Evolutionary conservation across 1,140 invertebrate species (phyloP), one percentile per base, ranked within the genome.

Genomic region (Drosophila chauvacae): DNA sequence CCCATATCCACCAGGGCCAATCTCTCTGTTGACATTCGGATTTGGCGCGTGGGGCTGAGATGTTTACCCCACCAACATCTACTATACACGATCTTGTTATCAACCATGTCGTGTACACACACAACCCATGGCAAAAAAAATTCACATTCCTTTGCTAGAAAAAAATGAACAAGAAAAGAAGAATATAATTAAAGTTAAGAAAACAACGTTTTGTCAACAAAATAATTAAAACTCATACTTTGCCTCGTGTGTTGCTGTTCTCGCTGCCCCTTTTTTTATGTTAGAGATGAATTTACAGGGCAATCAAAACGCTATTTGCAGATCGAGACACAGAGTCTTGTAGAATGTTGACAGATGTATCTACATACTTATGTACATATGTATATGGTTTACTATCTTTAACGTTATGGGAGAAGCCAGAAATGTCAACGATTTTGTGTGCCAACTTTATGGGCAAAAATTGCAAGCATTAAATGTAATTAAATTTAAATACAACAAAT

Each of bases 31-130:
- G 83, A 87, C 82, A 86, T 58, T 81, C 53, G 65, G 74, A 76
- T 87, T 75, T 82, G 75, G 70, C 83, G 82, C 65, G 82, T 86
- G 82, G 72, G 55, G 61, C 47, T 7, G 72, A 66, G 72, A 65
- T 81, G 82, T 81, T 85, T 86, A 84, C 81, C 77, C 60, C 37
- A 59, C 68, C 77, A 65, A 85, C 62, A 85, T 85, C 81, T 80
- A 63, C 55, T 63, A 50, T 68, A 55, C 20, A 48, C 62, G 53
- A 56, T 56, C 44, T 26, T 58, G 53, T 73, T 73, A 73, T 73
- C 70, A 72, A 60, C 70, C 70, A 72, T 41, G 42, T 47, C 55
- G 33, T 61, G 47, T 47, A 61, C 41, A 42, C 41, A 42, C 41
- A 42, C n/a, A 48, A 2, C 30, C 56, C 48, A 37, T 62, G 41